Evolutionary conservation across 2,888 invertebrate genomes (phyloP).

Genomic region (Hedychridium roseum): DNA sequence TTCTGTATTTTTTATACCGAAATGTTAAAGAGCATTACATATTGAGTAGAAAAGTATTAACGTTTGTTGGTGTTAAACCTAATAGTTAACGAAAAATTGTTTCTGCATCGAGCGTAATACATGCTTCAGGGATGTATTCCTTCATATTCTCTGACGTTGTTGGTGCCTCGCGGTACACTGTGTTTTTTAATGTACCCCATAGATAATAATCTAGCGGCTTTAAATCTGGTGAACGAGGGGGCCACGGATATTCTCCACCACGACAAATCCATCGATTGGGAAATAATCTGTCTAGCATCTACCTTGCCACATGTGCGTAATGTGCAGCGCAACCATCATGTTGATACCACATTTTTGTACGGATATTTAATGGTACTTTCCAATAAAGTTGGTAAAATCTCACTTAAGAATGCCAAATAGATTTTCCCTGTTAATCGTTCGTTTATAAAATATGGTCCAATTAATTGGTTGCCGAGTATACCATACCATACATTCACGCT

Average conservation of each 20-base stretch:
- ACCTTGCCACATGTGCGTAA: not conserved
- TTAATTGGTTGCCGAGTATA: slow-evolving; percentile 5
- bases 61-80: no score
- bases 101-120: no score
- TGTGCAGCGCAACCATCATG: slow-evolving; percentile 15
- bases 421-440: slow-evolving; percentile 11
- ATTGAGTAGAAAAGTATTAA: no score
- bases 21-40: no score
- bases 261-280: slow-evolving; percentile 6
- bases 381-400: slow-evolving; percentile 6
- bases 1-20: no score
- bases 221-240: slow-evolving; percentile 4
- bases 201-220: slow-evolving; percentile 8
- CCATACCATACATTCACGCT: slow-evolving; percentile 11
- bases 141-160: not conserved
- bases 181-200: slow-evolving; percentile 1
- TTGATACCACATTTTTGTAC: slow-evolving; percentile 13
- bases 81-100: no score
- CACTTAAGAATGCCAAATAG: slow-evolving; percentile 7
- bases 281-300: not conserved
- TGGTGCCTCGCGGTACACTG: not conserved
- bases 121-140: no score
- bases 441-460: slow-evolving; percentile 13
- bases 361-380: slow-evolving; percentile 10
- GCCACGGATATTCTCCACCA: slow-evolving; percentile 1